Base-by-base conservation (phyloP, 2,888 invertebrate species). In the Tridacna gigas region DNA sequence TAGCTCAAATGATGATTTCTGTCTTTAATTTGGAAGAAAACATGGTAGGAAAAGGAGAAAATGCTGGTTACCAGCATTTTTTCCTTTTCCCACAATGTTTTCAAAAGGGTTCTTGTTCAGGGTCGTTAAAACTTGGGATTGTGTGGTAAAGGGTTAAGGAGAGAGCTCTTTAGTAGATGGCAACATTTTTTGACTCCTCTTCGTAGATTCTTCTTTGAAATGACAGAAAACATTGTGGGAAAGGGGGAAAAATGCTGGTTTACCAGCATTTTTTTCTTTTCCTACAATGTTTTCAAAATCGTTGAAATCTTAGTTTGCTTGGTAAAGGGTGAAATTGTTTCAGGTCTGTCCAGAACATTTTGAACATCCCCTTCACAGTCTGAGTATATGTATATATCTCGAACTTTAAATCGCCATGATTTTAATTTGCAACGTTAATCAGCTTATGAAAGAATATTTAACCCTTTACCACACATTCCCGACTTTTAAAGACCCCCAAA, bases 351-450 rank as follows among this genome's bases (percentile, higher is more conserved):
- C 18, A 56, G 3, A 56, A 56, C 56, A 20, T 56, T 56, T 20
- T 20, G 56, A 20, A 20, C 56, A 56, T 20, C 56, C 56, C 15
- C 56, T 20, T 63, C 13, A 22, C n/a, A 63, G 2, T 9, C 22
- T 25, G 26, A 25, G 63, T 22, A 63, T 22, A 63, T 63, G 63
- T 25, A 63, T 25, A 63, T 9, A 5, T 63, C 13, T 7, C 20
- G 18, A 15, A 63, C 22, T 63, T 63, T 63, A 63, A 63, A 63
- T 63, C 22, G 13, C 63, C 63, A 63, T 63, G 63, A 63, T 18
- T 63, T 63, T 63, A 63, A 63, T n/a, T 63, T 63, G 63, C 63
- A 20, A 63, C 22, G n/a, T 25, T 63, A 63, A 63, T 63, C 63
- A 63, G 63, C 63, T 63, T 63, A 63, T 56, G 20, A 56, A 15